phyloP scores from a whole-genome alignment of 2,797 vertebrate genomes.

The Diglossa cyanea region DNA sequence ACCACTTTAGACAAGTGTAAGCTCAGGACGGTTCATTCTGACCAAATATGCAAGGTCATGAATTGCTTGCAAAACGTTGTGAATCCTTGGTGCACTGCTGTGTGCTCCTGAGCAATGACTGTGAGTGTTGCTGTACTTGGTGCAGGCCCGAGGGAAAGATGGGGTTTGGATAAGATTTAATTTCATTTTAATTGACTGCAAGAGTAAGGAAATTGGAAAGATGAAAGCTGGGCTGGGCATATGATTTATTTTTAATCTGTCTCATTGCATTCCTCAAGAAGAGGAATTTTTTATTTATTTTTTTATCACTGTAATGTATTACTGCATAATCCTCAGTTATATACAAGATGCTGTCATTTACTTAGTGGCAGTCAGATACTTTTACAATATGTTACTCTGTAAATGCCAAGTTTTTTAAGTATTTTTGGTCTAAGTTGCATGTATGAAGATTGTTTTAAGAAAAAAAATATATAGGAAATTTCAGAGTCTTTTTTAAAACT shows the following conservation, averaged over 20 bases:
- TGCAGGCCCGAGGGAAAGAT: not conserved
- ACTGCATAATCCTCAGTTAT: not conserved
- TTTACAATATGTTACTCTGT: not conserved
- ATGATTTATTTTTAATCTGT: not conserved
- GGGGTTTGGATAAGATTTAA: not conserved
- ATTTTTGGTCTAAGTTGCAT: not conserved
- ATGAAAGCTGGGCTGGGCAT: not conserved
- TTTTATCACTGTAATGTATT: not conserved
- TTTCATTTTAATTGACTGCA: not conserved
- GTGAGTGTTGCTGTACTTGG: not conserved
- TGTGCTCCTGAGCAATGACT: not conserved
- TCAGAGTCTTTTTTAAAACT: not conserved
- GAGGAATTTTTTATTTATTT: not conserved
- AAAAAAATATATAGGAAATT: not conserved
- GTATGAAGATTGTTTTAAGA: not conserved
- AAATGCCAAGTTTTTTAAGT: not conserved
- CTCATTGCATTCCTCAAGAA: not conserved
- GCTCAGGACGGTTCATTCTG: rapidly evolving
- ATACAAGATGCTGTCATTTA: not conserved
- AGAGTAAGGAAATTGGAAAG: not conserved
- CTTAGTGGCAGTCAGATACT: not conserved
- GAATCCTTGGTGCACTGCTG: rapidly evolving
- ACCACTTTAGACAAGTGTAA: not conserved
- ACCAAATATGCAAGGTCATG: rapidly evolving
- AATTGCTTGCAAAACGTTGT: not conserved